Percentiles rank a stretch among this genome's conserved stretches.
These are phyloP conservation scores for Xyliphius kryptos DNA, from an alignment of 2,113 vertebrate genomes.

Conservation along the genomic window DNA sequence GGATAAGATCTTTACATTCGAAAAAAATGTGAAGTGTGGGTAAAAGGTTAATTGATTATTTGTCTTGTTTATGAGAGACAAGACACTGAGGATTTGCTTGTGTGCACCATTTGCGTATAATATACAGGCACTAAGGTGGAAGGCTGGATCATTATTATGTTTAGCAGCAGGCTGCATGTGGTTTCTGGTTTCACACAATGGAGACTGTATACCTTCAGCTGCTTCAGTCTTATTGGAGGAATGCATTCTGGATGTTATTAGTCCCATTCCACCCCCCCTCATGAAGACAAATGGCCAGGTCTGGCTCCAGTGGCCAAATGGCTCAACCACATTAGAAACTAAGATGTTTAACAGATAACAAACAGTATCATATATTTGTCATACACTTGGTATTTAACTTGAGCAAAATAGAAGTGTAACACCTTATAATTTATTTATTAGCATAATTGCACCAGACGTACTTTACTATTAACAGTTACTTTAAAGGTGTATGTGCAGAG, in stretches of 20 bases:
- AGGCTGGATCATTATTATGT: constrained; percentile 19
- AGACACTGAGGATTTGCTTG: background rate
- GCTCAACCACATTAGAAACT: constrained; percentile 8
- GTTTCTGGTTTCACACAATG: constrained; percentile 38
- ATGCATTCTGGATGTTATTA: constrained; percentile 30
- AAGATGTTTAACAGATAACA: no score
- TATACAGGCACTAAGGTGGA: constrained; percentile 17
- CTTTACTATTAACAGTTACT: no score
- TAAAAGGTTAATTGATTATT: constrained; percentile 11
- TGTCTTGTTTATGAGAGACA: background rate
- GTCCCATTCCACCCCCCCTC: constrained; percentile 3
- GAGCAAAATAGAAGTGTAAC: no score
- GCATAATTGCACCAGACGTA: no score
- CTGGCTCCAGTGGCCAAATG: constrained; percentile 22
- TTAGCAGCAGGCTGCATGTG: constrained; percentile 20
- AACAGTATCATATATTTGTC: no score
- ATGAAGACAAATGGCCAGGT: constrained; percentile 26
- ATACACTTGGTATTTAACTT: no score
- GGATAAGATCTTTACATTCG: no score
- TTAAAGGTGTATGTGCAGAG: no score
- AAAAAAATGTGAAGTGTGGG: background rate
- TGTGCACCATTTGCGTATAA: no score
- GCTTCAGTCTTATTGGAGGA: constrained; percentile 23
- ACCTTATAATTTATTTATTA: no score
- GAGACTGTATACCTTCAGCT: constrained; percentile 28